Evolutionary conservation across 2,888 invertebrate species (phyloP).

Genomic region (Theodoxus fluviatilis): DNA sequence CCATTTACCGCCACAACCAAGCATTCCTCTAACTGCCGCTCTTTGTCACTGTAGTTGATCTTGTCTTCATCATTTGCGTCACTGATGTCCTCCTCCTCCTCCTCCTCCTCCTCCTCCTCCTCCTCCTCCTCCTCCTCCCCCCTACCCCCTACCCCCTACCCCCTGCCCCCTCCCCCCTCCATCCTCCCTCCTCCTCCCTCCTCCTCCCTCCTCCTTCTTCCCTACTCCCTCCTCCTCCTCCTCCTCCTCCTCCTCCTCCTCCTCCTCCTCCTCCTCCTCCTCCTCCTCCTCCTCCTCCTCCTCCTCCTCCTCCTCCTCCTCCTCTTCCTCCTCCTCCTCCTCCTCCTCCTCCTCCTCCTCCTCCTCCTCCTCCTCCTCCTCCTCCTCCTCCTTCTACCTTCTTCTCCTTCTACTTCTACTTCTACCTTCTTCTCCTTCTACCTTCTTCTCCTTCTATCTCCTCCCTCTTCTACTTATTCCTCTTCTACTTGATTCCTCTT

Average conservation of each 20-base stretch:
- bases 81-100: not conserved
- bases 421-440: too few species aligned
- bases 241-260: not conserved
- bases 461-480: too few species aligned
- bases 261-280: conserved; percentile 10
- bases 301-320: not conserved
- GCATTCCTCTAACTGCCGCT: too few species aligned
- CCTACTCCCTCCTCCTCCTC: not conserved
- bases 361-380: too few species aligned
- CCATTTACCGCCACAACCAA: too few species aligned
- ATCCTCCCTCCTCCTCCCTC: not conserved
- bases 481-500: too few species aligned
- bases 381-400: too few species aligned
- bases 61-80: not conserved
- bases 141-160: conserved; percentile 1
- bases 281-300: not conserved
- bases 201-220: not conserved
- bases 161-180: not conserved
- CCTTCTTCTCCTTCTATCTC: too few species aligned
- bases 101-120: not conserved
- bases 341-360: too few species aligned
- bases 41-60: too few species aligned
- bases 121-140: not conserved
- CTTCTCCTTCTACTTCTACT: too few species aligned
- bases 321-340: not conserved